Evolutionary conservation across 2,113 vertebrate species (phyloP).

Genomic region (Stegostoma tigrinum): DNA sequence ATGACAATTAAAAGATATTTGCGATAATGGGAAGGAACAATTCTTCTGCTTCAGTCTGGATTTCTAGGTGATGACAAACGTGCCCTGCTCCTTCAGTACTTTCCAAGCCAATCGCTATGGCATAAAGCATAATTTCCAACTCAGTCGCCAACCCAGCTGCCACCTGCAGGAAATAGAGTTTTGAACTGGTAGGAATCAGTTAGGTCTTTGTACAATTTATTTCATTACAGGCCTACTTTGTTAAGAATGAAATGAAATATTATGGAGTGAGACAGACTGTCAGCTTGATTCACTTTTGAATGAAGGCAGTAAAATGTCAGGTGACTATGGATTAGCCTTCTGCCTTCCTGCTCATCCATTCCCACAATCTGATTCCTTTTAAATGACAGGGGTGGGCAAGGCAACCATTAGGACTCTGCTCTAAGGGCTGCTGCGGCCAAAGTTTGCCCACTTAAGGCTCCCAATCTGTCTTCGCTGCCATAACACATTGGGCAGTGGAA

Average conservation of each 20-base stretch:
- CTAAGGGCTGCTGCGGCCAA: too few species aligned
- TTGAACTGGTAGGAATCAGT: not conserved
- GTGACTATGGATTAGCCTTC: too few species aligned
- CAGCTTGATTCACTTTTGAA: too few species aligned
- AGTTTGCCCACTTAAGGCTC: too few species aligned
- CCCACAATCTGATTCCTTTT: too few species aligned
- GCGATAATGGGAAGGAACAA: slow-evolving; percentile 74
- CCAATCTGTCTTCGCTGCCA: too few species aligned
- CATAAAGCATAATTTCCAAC: slow-evolving; percentile 68
- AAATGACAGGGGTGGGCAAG: too few species aligned
- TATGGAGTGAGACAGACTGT: not conserved
- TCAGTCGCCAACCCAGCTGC: slow-evolving; percentile 71
- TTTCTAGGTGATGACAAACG: slow-evolving; percentile 64
- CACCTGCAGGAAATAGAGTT: slow-evolving; percentile 55
- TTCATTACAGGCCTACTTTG: not conserved
- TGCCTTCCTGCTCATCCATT: too few species aligned
- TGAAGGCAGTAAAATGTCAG: too few species aligned
- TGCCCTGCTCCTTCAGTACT: slow-evolving; percentile 45
- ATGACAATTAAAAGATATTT: slow-evolving; percentile 70
- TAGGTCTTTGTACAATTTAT: not conserved
- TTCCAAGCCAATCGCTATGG: slow-evolving; percentile 51
- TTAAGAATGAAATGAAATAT: not conserved
- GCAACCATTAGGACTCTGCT: too few species aligned
- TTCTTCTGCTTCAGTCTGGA: slow-evolving; percentile 69
- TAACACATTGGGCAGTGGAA: too few species aligned